These are phyloP conservation scores for Lymantria dispar DNA, from an alignment of 2,888 invertebrate genomes.

Conservation along the genomic window DNA sequence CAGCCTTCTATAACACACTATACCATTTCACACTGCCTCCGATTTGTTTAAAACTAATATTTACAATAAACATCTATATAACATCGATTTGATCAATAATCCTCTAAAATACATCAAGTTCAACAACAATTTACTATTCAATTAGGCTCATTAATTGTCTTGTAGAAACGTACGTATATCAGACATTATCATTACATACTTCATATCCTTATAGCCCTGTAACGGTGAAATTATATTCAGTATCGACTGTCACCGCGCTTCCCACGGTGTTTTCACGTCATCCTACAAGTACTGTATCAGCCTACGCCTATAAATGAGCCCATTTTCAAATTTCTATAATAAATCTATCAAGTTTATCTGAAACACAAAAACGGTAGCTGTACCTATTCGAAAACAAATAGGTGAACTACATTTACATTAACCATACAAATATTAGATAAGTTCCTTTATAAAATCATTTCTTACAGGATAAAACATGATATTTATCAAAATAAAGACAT, in stretches of 20 bases:
- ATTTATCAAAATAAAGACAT: conserved; percentile 74
- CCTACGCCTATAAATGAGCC: conserved; percentile 15
- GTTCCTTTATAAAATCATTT: conserved; percentile 46
- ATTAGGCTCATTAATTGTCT: conserved; percentile 70
- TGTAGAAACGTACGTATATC: conserved; percentile 60
- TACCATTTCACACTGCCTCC: conserved; percentile 63
- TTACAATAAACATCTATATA: conserved; percentile 82
- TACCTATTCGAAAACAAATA: conserved; percentile 46
- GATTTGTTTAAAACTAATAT: conserved; percentile 66
- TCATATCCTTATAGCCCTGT: conserved; percentile 46
- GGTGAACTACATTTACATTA: conserved; percentile 39
- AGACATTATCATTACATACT: conserved; percentile 41
- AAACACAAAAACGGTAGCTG: conserved; percentile 36
- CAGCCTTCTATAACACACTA: conserved; percentile 78
- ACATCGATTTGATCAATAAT: conserved; percentile 81
- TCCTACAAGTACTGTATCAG: neutral
- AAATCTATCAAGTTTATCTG: conserved; percentile 23
- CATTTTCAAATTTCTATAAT: conserved; percentile 23
- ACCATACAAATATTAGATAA: conserved; percentile 43
- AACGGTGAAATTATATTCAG: conserved; percentile 36
- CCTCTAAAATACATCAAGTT: conserved; percentile 80
- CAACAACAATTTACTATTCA: conserved; percentile 75
- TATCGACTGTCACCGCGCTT: conserved; percentile 19
- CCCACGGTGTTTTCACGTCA: conserved; percentile 1
- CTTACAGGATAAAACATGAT: conserved; percentile 54